Evolutionary conservation across 1,140 invertebrate species (phyloP), one percentile per base, ranked within the genome.

Genomic region (Ylistrum balloti): DNA sequence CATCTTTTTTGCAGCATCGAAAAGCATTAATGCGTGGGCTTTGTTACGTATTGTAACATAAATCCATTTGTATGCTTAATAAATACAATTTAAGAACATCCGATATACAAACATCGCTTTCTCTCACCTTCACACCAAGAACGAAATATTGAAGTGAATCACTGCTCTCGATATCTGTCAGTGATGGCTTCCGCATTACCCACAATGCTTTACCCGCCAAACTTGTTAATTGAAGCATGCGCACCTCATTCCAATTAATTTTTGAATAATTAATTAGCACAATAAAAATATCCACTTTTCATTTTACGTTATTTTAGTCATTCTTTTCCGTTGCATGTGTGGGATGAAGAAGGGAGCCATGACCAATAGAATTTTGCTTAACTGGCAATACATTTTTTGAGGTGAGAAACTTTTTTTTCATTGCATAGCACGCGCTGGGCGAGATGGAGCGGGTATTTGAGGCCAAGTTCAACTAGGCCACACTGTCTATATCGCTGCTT

Each of bases 221-320:
- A 91, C 90, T 87, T 88, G 87, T 86, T 88, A 94, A 94, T 92
- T 91, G 93, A 94, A 94, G 94, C 94, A 95, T 95, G 94, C 94
- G 94, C 94, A 95, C 87, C 92, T 85, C 93, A 91, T 93, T 90
- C 90, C 94, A 94, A 95, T 94, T 95, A 94, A 95, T 94, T 95
- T 95, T 92, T 94, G 95, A 95, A 95, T 95, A 95, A 95, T 95
- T 95, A 95, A 95, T 95, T 94, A 95, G 95, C 92, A 91, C 94
- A 95, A 95, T 95, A 95, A 94, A 95, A 95, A 94, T 94, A 94
- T 94, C 94, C 91, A 90, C 91, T 90, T 92, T 93, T 94, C 93
- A 94, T 94, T 93, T 94, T 91, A 38, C 90, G 92, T 92, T 93
- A 94, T 93, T 94, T 93, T 93, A 92, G 91, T 41, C 85, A 88